Conservation (phyloP, 2,797 vertebrate genomes). For the Manis pentadactyla region DNA sequence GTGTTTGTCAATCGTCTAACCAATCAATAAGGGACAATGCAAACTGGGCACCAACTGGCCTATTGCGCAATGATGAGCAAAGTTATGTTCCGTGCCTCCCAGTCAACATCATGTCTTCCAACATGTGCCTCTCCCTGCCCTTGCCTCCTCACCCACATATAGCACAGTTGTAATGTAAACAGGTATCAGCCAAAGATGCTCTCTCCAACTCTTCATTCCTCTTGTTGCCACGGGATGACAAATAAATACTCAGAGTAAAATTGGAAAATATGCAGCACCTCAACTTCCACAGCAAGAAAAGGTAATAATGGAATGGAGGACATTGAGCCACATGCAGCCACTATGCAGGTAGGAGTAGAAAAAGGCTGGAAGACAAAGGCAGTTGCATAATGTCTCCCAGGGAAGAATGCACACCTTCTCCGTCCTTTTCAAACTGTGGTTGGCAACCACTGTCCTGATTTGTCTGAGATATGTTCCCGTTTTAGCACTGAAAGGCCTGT, state of each 20-base stretch:
- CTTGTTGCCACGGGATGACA: constrained; percentile 33
- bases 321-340: not conserved
- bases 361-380: not conserved
- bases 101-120: constrained; percentile 43
- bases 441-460: constrained; percentile 49
- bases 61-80: constrained; percentile 44
- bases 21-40: constrained; percentile 25
- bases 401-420: not conserved
- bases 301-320: not conserved
- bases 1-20: constrained; percentile 4
- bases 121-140: not conserved
- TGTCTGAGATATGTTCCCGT: constrained; percentile 35
- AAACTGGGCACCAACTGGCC: constrained; percentile 51
- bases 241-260: constrained; percentile 50
- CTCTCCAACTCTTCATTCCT: constrained; percentile 41
- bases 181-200: constrained; percentile 32
- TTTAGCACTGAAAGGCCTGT: constrained; percentile 43
- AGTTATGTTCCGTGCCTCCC: constrained; percentile 14
- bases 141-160: not conserved
- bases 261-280: not conserved
- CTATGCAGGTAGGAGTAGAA: not conserved
- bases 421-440: not conserved
- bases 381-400: not conserved
- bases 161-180: constrained; percentile 58
- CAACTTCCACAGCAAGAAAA: not conserved